These are phyloP conservation scores for Eidolon dupreanum DNA, from an alignment of 2,797 vertebrate species.

Conservation along the genomic window DNA sequence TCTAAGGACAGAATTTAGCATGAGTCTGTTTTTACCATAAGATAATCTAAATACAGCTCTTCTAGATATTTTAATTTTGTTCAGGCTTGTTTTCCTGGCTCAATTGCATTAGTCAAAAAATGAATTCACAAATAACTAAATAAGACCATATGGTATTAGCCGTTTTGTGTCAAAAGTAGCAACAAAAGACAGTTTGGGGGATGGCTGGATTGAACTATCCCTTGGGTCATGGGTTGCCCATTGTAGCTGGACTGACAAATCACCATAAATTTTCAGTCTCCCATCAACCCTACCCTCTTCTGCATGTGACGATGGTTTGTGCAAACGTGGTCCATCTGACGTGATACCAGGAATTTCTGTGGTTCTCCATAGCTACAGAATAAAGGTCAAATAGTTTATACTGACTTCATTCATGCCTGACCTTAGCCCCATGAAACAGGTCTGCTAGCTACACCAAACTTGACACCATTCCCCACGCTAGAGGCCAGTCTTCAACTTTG, in stretches of 20 bases:
- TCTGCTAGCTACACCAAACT: neutral
- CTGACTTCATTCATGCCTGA: neutral
- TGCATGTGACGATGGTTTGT: neutral
- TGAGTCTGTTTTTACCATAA: neutral
- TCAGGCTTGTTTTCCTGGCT: neutral
- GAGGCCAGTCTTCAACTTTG: neutral
- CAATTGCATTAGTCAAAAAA: neutral
- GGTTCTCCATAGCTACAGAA: neutral
- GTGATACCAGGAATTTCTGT: neutral
- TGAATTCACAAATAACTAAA: constrained; percentile 16
- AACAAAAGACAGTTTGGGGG: neutral
- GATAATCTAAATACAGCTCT: neutral
- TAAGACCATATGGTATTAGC: neutral
- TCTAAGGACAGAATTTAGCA: neutral
- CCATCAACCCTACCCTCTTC: neutral
- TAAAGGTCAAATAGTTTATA: neutral
- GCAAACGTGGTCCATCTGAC: neutral
- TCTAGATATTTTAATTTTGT: constrained; percentile 15
- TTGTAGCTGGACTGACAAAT: neutral
- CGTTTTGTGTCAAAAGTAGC: neutral
- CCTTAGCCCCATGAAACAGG: neutral
- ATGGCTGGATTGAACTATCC: neutral
- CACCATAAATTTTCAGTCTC: neutral
- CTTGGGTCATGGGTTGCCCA: neutral
- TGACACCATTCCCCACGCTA: neutral